A percentile compares a stretch with the other conserved stretches of the same genome.
phyloP scores from a whole-genome alignment of 2,113 vertebrate genomes.

The Pterophyllum scalare region DNA sequence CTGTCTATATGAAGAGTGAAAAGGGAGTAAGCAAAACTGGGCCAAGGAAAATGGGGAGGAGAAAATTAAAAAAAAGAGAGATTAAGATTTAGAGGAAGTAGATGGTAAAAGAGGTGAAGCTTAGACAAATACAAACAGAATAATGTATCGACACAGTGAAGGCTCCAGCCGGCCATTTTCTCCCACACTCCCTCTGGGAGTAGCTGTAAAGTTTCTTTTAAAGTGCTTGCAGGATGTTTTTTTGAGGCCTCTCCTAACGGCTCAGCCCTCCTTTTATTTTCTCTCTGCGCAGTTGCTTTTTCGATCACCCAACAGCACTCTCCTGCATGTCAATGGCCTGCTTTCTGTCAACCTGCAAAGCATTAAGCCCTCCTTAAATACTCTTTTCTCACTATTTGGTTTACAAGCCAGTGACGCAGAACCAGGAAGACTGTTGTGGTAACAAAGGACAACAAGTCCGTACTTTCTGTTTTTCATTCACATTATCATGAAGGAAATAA shows the following conservation, averaged over 20 bases:
- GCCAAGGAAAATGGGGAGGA: background rate
- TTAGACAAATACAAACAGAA: constrained; percentile 10
- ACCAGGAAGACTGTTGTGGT: constrained; percentile 42
- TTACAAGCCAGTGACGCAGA: constrained; percentile 21
- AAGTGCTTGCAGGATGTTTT: constrained; percentile 46
- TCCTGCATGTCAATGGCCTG: constrained; percentile 43
- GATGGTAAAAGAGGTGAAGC: constrained; percentile 14
- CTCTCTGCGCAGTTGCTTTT: constrained; percentile 50
- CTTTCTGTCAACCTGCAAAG: constrained; percentile 62
- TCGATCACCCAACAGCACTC: constrained; percentile 47
- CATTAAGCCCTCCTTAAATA: constrained; percentile 40
- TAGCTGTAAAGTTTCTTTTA: constrained; percentile 49
- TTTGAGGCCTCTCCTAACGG: constrained; percentile 4
- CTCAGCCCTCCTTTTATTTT: constrained; percentile 22
- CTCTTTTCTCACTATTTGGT: constrained; percentile 38
- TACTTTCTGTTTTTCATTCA: constrained; percentile 12
- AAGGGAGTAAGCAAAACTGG: background rate
- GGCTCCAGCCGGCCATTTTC: constrained; percentile 25
- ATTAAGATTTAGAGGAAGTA: background rate
- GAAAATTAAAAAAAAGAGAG: background rate
- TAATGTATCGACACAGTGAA: background rate
- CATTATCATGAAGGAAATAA: background rate
- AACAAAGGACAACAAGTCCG: constrained; percentile 40
- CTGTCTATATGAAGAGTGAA: background rate
- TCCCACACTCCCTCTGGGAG: background rate